phyloP scores from a whole-genome alignment of 2,797 vertebrate genomes.

The Florisuga fusca region DNA sequence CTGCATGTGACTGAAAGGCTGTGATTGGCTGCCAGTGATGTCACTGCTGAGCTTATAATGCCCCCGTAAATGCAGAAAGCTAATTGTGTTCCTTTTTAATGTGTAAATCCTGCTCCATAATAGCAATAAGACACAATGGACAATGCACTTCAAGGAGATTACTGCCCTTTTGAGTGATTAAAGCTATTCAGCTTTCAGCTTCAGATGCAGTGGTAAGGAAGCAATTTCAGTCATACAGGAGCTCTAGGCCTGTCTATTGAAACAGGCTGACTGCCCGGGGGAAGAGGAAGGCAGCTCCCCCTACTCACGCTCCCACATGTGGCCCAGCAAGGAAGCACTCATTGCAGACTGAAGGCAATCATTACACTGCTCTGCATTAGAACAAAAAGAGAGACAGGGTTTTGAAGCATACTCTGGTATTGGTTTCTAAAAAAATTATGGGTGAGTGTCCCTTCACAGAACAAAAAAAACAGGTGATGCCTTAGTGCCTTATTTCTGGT shows the following conservation, averaged over 20 bases:
- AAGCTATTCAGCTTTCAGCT: slow-evolving; percentile 55
- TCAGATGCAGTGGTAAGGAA: slow-evolving; percentile 41
- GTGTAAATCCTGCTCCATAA: slow-evolving; percentile 59
- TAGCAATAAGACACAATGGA: slow-evolving; percentile 44
- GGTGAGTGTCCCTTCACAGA: neutral
- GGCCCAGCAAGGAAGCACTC: slow-evolving; percentile 10
- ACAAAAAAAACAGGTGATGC: neutral
- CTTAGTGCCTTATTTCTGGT: neutral
- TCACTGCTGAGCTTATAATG: slow-evolving; percentile 46
- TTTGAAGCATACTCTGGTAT: neutral
- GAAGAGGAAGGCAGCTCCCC: slow-evolving; percentile 12
- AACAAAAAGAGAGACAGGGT: neutral
- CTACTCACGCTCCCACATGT: neutral
- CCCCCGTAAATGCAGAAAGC: slow-evolving; percentile 63
- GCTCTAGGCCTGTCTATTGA: slow-evolving; percentile 36
- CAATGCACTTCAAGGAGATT: slow-evolving; percentile 57
- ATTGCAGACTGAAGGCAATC: neutral
- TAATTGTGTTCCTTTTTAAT: slow-evolving; percentile 71
- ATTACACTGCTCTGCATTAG: slow-evolving; percentile 33
- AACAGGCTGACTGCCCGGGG: slow-evolving; percentile 22
- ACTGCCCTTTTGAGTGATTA: slow-evolving; percentile 45
- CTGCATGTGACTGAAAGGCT: neutral
- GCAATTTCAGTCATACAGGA: slow-evolving; percentile 55
- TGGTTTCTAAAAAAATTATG: neutral
- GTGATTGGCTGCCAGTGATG: slow-evolving; percentile 59